Conservation (phyloP, 2,888 invertebrate genomes). For the Furcula furcula region DNA sequence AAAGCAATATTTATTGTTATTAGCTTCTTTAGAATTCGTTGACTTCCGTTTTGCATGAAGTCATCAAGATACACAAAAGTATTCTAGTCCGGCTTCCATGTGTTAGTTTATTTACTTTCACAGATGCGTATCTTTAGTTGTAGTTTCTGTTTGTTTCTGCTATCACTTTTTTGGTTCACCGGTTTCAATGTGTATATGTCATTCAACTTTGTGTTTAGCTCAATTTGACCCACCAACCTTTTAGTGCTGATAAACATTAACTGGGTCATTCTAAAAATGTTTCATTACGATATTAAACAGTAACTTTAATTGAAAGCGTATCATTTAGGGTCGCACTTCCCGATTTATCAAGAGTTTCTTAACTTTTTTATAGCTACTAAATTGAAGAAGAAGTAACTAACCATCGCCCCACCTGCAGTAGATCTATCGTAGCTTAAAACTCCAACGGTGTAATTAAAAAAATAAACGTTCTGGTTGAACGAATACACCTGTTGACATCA, state of each 20-base stretch:
- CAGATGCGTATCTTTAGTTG: background rate
- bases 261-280: background rate
- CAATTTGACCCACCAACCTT: background rate
- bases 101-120: background rate
- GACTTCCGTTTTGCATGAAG: background rate
- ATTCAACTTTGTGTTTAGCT: background rate
- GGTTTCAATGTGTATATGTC: background rate
- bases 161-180: background rate
- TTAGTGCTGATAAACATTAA: background rate
- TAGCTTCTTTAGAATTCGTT: conserved; percentile 1
- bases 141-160: background rate
- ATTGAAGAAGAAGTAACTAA: background rate
- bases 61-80: background rate
- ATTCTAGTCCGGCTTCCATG: background rate
- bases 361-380: background rate
- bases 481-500: conserved; percentile 64
- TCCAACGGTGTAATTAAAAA: conserved; percentile 21
- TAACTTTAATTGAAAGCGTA: background rate
- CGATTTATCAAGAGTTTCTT: background rate
- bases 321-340: background rate
- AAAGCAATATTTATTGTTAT: too few species aligned
- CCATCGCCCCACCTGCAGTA: conserved; percentile 3
- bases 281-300: too few species aligned
- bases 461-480: conserved; percentile 25
- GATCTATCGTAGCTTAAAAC: conserved; percentile 11